These are phyloP conservation scores for Progne subis DNA, from an alignment of 2,113 vertebrate genomes.

Conservation along the genomic window DNA sequence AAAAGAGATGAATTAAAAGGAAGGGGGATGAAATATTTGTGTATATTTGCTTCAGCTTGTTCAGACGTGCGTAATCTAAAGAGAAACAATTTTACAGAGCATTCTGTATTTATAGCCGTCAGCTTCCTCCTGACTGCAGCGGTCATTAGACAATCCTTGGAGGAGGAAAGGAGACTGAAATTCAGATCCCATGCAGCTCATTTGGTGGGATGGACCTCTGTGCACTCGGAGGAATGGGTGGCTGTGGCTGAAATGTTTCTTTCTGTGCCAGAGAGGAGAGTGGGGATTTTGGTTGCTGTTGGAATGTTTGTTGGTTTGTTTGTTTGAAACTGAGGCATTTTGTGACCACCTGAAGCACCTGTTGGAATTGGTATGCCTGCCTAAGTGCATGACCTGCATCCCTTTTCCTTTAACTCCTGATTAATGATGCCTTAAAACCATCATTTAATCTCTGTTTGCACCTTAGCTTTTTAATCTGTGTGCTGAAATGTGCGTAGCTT, in stretches of 20 bases:
- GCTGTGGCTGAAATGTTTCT: neutral
- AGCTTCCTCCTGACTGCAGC: neutral
- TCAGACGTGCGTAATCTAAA: neutral
- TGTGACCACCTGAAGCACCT: neutral
- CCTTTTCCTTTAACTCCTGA: neutral
- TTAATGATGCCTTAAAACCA: neutral
- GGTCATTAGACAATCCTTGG: fast-evolving
- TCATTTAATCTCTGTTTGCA: neutral
- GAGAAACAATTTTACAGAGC: neutral
- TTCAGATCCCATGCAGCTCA: neutral
- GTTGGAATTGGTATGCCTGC: neutral
- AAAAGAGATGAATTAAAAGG: neutral
- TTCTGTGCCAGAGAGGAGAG: neutral
- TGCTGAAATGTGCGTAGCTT: neutral
- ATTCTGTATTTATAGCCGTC: neutral
- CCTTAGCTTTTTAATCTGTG: neutral
- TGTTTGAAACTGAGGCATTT: neutral
- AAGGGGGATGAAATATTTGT: neutral
- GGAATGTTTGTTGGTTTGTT: neutral
- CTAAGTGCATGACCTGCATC: neutral
- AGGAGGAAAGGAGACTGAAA: neutral
- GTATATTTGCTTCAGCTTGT: neutral
- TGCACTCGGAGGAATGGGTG: neutral
- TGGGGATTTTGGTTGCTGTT: fast-evolving
- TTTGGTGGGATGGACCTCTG: neutral